phyloP scores from a whole-genome alignment of 2,797 vertebrate genomes.

The Sebastes glaucus region DNA sequence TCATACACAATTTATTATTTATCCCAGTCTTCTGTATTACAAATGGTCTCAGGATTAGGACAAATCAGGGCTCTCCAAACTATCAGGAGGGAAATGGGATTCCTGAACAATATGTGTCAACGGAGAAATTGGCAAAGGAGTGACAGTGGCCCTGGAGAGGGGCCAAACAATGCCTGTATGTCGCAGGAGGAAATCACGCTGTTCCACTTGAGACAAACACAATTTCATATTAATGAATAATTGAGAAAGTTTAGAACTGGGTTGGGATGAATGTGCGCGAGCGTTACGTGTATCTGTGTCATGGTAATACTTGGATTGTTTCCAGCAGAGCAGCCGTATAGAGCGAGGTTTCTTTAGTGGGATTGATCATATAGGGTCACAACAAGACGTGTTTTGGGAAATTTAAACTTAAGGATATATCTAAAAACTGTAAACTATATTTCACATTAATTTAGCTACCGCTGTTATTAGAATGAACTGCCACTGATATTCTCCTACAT shows the following conservation, averaged over 20 bases:
- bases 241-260: constrained; percentile 84
- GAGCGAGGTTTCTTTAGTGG: constrained; percentile 31
- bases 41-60: constrained; percentile 84
- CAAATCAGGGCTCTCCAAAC: constrained; percentile 80
- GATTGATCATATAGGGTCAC: constrained; percentile 49
- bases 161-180: constrained; percentile 70
- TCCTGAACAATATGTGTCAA: constrained; percentile 79
- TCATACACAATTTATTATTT: constrained; percentile 84
- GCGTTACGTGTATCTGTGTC: constrained; percentile 79
- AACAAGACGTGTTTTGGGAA: constrained; percentile 4
- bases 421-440: neutral
- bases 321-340: constrained; percentile 42
- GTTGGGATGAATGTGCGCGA: constrained; percentile 70
- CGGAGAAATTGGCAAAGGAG: constrained; percentile 78
- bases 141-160: constrained; percentile 70
- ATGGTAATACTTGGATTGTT: constrained; percentile 67
- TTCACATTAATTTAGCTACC: neutral
- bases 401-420: neutral
- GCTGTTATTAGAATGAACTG: neutral
- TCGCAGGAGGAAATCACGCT: constrained; percentile 79
- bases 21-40: constrained; percentile 80
- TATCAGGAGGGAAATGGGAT: constrained; percentile 80
- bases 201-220: constrained; percentile 86
- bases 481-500: constrained; percentile 16
- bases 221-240: constrained; percentile 88